Evolutionary conservation across 2,797 vertebrate species (phyloP), one percentile per base, ranked within the genome.

Genomic region (Rachycentron canadum): DNA sequence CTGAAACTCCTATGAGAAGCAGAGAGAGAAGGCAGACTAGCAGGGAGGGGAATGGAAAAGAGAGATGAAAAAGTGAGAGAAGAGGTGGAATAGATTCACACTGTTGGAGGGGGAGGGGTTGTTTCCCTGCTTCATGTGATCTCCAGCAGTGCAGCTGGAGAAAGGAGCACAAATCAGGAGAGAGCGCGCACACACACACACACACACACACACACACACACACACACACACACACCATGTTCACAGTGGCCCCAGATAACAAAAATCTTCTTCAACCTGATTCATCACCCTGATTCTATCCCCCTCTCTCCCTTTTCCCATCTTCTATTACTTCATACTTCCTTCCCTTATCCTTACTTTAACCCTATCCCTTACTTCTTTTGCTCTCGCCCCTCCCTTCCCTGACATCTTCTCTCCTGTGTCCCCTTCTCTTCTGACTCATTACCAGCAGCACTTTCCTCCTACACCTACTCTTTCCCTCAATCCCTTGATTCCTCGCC

Each of bases 211-310:
- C 43, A 49, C 38, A 40, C 38, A 13, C 38, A 13, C 38, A 40
- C 38, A 40, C 40, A 41, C 40, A 38, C 38, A 17, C 40, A 41
- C 4, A 41, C 14, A 16, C 40, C 41, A 21, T 60, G 50, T 49
- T 68, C 50, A 67, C 25, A 55, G 12, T 45, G 45, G 5, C 47
- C 28, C 50, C 25, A 49, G 76, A 79, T 88, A 85, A 82, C 78
- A 81, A 75, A 80, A 78, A 72, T n/a, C 41, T 23, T 60, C 34
- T 58, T 26, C 36, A 63, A 41, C 23, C 53, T 38, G 10, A 75
- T 70, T 69, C 57, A 50, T n/a, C 28, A 3, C 0, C 2, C 30
- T 28, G 8, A 64, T 50, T 73, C 19, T 3, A 1, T 23, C 28
- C n/a, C 16, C 21, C 6, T 32, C 52, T 3, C 25, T 28, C 70